Base-by-base conservation (phyloP, 2,797 vertebrate species). In the Poecilia wingei region DNA sequence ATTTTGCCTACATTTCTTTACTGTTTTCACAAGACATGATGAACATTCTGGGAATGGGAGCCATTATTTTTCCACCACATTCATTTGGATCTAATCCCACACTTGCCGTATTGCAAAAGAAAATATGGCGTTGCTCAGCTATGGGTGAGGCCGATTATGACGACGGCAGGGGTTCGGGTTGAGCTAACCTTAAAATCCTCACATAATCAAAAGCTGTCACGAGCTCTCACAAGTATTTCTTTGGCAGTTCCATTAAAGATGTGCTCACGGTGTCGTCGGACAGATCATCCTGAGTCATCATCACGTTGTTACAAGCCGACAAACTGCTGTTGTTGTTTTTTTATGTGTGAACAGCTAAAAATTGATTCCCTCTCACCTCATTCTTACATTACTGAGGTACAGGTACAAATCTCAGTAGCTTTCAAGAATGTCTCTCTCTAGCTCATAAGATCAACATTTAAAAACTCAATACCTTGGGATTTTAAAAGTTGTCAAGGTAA, bases 171-270 rank as follows among this genome's bases (percentile, higher is more conserved):
- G 55, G 55, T 69, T 72, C 13, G 9, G 72, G 53, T 72, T 8
- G 47, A 74, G 18, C 55, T 55, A 41, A 41, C 74, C 69, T 75
- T 78, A 59, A 75, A 79, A 78, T 78, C 28, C 43, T 78, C 31
- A 61, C 28, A 78, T 69, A 82, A 89, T 86, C 76, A 79, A 31
- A 79, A 31, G 28, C 69, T 80, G 71, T 84, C 78, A 88, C 69
- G 84, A 57, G 6, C 75, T 82, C 79, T 74, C 47, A 59, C 22
- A 61, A 77, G 25, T 77, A 72, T 78, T 85, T 82, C 28, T 78
- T 61, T 53, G 14, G 45, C 46, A 70, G 57, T 71, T 80, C 43
- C 51, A 73, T 39, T 74, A 45, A 78, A 82, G 73, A 66, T 28
- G 25, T 68, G 59, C 64, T 80, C 31, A 8, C 3, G n/a, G 31